Evolutionary conservation across 2,113 vertebrate species (phyloP), one percentile per base, ranked within the genome.

Genomic region (Noctilio leporinus): DNA sequence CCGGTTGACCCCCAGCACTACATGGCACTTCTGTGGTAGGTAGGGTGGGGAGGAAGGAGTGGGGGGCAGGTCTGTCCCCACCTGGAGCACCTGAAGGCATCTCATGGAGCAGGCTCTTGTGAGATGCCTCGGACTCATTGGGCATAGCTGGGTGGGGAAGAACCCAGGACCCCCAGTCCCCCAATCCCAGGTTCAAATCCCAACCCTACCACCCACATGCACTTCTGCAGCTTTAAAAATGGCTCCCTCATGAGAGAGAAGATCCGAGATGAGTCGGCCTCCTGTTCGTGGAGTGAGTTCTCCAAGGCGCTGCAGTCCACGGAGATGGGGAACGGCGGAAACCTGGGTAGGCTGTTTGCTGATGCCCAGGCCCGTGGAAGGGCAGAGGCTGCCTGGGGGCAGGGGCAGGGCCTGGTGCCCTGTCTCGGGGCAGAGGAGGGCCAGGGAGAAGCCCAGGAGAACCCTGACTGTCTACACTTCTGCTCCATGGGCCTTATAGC

Each of bases 21-120:
- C 97, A 99, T 99, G 99, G 99, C 99, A 10, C 98, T 99, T 92
- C 97, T 99, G 86, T 99, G 99, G 99, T 99, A 98, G 96, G 95
- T 38, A 4, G 57, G 59, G 12, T 9, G 0, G 24, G 9, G 17
- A 22, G 10, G 45, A 22, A 5, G 64, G 49, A 28, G 26, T 12
- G 12, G 1, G 0, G 6, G 62, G 67, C 33, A 7, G 38, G 1
- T 30, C 20, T 22, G 43, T 15, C 7, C 17, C 49, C 26, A 0
- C 22, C 11, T 45, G 14, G 43, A 78, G n/a, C 43, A 19, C 20
- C 47, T 19, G 2, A 5, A 1, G 70, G 40, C 20, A 0, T 55
- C 59, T 26, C 43, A 17, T 57, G 10, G 53, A 57, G 22, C 14
- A 55, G 55, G 62, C 12, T 53, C 20, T 1, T 0, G 2, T 24